Conservation (phyloP, 2,888 invertebrate genomes). For the Drosophila incognita region DNA sequence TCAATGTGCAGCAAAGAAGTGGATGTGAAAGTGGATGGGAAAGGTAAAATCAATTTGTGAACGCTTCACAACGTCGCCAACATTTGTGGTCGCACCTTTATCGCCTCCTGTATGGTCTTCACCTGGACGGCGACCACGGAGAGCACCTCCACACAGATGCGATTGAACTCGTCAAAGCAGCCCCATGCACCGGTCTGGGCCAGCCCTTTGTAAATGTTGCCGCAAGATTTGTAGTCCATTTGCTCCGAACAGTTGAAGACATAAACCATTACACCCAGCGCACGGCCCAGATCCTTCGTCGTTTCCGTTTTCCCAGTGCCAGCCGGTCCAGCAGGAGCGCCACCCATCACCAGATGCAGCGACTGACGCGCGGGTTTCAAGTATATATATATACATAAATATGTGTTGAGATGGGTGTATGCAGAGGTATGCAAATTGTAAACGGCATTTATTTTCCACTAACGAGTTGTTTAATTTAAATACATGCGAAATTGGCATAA, state of each 20-base stretch:
- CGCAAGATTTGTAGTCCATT: conserved; percentile 98
- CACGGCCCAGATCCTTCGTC: conserved; percentile 97
- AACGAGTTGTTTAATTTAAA: conserved; percentile 79
- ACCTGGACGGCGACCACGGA: conserved; percentile 99
- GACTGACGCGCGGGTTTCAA: conserved; percentile 85
- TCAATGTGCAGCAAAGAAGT: conserved; percentile 70
- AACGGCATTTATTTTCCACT: conserved; percentile 71
- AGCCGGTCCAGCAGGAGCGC: conserved; percentile 97
- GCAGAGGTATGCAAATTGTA: conserved; percentile 70
- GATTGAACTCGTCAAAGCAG: conserved; percentile 98
- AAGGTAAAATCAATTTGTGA: conserved; percentile 77
- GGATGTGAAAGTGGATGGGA: conserved; percentile 20
- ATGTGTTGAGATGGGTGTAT: conserved; percentile 2
- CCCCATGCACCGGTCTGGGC: conserved; percentile 99
- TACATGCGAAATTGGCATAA: conserved; percentile 48
- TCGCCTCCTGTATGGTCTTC: conserved; percentile 94
- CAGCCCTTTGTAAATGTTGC: conserved; percentile 97
- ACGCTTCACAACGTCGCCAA: conserved; percentile 36
- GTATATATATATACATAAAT: not conserved
- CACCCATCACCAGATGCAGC: conserved; percentile 96
- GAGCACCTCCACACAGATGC: conserved; percentile 97
- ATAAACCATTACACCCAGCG: conserved; percentile 98
- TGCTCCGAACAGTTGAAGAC: conserved; percentile 99
- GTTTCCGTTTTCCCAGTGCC: conserved; percentile 99
- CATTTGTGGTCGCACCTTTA: conserved; percentile 87